Evolutionary conservation across 2,113 vertebrate genomes (phyloP), one percentile per base, ranked within the genome.

Genomic region (Epinephelus fuscoguttatus): DNA sequence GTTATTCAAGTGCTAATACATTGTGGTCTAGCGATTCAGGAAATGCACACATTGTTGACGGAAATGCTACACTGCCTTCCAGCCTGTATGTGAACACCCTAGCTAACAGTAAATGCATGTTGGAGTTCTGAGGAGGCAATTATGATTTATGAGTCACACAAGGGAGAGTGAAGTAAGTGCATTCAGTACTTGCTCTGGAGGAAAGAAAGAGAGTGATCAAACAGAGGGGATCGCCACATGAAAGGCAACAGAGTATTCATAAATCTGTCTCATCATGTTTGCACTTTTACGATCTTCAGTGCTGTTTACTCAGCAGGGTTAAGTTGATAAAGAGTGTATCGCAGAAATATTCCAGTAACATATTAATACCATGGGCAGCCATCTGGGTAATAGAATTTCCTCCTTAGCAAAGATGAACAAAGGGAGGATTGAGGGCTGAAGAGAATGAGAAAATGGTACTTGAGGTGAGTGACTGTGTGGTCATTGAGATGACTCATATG

Each of bases 401-500:
- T 79, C 42, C 56, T 62, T 0, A 37, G 73, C 49, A 83, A 67
- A 68, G 75, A 82, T 59, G 67, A 90, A 90, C 74, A 88, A 80
- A 84, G 52, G 12, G 50, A 55, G 55, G 64, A 80, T 78, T 88
- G 78, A 85, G 67, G 62, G 63, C 62, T 52, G 30, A 81, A 80
- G 40, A 78, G 67, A 77, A 60, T 83, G 53, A 81, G 60, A 90
- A 77, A 84, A 84, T 75, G 52, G 27, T 47, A 64, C 70, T 80
- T 81, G 76, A 81, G 79, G 76, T 90, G 69, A 79, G 87, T 68
- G 70, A 80, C 66, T 78, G 40, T 78, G 79, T 75, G 68, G 63
- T 68, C 82, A 74, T 52, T 78, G 79, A 79, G 87, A 85, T 81
- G 73, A 81, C 57, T 90, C 69, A 81, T 74, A 68, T 57, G 50